phyloP scores from a whole-genome alignment of 2,797 vertebrate species.

The Sebastes trivittatus region DNA sequence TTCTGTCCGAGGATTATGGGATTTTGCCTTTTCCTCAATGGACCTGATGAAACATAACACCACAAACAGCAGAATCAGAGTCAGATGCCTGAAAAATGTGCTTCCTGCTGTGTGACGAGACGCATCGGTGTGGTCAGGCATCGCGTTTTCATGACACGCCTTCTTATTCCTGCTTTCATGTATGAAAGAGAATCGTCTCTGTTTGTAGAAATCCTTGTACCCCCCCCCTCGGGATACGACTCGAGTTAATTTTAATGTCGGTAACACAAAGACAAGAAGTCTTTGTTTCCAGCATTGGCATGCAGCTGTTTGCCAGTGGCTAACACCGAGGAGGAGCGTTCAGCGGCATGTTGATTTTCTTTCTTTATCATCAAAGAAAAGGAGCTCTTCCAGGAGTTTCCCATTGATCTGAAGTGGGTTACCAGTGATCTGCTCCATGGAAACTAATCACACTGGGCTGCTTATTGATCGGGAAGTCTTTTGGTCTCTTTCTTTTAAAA shows the following conservation, averaged over 20 bases:
- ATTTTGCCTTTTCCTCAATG: slow-evolving; percentile 44
- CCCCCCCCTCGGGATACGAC: background rate
- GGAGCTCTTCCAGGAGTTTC: slow-evolving; percentile 1
- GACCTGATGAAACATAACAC: slow-evolving; percentile 23
- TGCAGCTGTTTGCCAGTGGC: slow-evolving; percentile 25
- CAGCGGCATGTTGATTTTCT: slow-evolving; percentile 12
- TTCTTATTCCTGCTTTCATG: slow-evolving; percentile 20
- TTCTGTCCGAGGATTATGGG: slow-evolving; percentile 54
- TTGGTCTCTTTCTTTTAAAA: background rate
- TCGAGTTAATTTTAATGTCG: slow-evolving; percentile 14
- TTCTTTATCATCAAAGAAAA: slow-evolving; percentile 24
- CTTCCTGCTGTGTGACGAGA: slow-evolving; percentile 9
- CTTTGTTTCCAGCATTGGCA: slow-evolving; percentile 26
- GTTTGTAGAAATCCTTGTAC: background rate
- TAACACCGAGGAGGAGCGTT: background rate
- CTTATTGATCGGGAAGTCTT: background rate
- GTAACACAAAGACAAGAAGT: slow-evolving; percentile 20
- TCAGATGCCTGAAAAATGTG: slow-evolving; percentile 10
- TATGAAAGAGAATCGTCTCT: slow-evolving; percentile 5
- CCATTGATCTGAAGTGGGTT: slow-evolving; percentile 23
- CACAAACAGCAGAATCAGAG: background rate
- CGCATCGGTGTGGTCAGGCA: background rate
- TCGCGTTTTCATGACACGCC: slow-evolving; percentile 14
- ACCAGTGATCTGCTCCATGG: slow-evolving; percentile 15
- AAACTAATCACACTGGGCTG: slow-evolving; percentile 28